These are phyloP conservation scores for Carterocephalus palaemon DNA, from an alignment of 2,888 invertebrate genomes.

Conservation along the genomic window DNA sequence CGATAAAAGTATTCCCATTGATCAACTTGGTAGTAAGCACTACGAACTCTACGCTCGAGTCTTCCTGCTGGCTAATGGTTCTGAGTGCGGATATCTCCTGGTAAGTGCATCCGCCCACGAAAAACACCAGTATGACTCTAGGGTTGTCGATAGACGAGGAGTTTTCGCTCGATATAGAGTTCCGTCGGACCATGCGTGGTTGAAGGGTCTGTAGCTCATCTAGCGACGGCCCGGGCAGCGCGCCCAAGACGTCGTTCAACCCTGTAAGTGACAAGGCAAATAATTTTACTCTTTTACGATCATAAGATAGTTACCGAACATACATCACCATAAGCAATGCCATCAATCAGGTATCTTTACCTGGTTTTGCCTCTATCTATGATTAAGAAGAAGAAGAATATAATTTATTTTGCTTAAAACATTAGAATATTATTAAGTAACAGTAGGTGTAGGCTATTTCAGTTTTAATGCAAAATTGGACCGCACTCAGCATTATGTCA, in stretches of 20 bases:
- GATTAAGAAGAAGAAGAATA: no score
- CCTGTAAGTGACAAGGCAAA: constrained; percentile 52
- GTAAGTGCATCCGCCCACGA: constrained; percentile 97
- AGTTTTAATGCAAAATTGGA: no score
- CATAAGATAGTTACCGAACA: no score
- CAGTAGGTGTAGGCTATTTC: no score
- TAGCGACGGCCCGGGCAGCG: constrained; percentile 88
- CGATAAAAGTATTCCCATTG: constrained; percentile 92
- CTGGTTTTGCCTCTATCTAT: no score
- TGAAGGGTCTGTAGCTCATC: constrained; percentile 82
- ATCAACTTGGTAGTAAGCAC: constrained; percentile 95
- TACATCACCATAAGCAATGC: no score
- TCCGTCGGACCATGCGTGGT: constrained; percentile 77
- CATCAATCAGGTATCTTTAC: no score
- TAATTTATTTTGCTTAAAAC: no score
- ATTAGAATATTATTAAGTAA: no score
- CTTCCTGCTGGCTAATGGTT: constrained; percentile 86
- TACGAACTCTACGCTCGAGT: constrained; percentile 91
- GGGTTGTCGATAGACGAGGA: constrained; percentile 79
- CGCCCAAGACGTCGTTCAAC: constrained; percentile 89
- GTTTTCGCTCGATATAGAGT: constrained; percentile 79
- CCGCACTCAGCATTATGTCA: no score
- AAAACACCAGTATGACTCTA: constrained; percentile 92
- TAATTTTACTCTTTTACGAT: not conserved
- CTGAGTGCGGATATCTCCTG: constrained; percentile 92